Percentiles rank a stretch among this genome's conserved stretches.
Evolutionary conservation across 2,888 invertebrate genomes (phyloP).

Genomic region (Zaprionus lineosus): DNA sequence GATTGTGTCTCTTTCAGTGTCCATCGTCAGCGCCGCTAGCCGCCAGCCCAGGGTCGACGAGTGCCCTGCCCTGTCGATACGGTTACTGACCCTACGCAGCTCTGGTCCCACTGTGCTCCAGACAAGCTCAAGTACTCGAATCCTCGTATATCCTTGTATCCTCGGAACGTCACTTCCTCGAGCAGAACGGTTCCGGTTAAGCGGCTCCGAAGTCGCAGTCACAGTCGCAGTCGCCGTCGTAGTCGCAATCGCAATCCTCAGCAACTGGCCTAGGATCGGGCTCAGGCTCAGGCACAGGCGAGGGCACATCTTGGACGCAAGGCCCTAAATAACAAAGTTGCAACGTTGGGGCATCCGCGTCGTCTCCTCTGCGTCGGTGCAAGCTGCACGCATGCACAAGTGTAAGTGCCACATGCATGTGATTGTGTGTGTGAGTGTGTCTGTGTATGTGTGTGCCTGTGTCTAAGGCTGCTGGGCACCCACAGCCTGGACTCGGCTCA

Average conservation of each 20-base stretch:
- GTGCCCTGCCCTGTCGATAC: slow-evolving; percentile 17
- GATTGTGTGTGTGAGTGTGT: slow-evolving; percentile 14
- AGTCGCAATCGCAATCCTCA: not conserved
- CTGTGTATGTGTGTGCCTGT: slow-evolving; percentile 7
- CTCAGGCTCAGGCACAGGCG: too few species aligned
- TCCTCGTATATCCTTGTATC: too few species aligned
- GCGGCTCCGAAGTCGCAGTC: not conserved
- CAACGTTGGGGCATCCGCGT: too few species aligned
- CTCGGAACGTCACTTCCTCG: too few species aligned
- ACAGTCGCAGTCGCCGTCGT: not conserved
- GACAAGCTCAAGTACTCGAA: not conserved
- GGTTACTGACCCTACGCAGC: slow-evolving; percentile 7
- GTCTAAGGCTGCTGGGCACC: slow-evolving; percentile 3
- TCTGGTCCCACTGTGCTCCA: not conserved
- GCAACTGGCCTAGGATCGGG: too few species aligned
- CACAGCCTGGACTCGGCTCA: slow-evolving; percentile 1
- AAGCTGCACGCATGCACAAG: slow-evolving; percentile 2
- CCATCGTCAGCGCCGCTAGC: slow-evolving; percentile 35
- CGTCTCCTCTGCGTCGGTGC: not conserved
- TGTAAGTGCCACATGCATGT: slow-evolving; percentile 15
- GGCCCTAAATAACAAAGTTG: too few species aligned
- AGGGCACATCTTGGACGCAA: too few species aligned
- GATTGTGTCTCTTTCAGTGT: slow-evolving; percentile 55
- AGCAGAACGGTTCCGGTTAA: slow-evolving; percentile 7
- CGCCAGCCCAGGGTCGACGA: slow-evolving; percentile 20